phyloP scores from a whole-genome alignment of 2,888 invertebrate genomes.

The Drosophila phalerata region DNA sequence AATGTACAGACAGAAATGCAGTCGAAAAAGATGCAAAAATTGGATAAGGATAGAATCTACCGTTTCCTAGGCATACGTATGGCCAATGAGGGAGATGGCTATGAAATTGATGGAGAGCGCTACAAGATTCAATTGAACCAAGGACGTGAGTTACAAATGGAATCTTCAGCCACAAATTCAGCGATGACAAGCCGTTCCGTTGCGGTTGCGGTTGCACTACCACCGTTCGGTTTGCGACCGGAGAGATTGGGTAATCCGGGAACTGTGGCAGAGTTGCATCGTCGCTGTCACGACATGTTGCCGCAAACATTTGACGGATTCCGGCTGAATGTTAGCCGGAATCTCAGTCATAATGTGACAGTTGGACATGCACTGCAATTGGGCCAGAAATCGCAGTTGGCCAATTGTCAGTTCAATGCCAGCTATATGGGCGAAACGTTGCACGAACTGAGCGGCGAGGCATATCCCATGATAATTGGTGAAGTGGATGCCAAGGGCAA shows the following conservation, averaged over 20 bases:
- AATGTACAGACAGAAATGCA: conserved; percentile 23
- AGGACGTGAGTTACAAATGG: not conserved
- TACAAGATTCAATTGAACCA: conserved; percentile 1
- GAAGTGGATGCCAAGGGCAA: conserved; percentile 43
- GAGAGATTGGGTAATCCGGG: conserved; percentile 39
- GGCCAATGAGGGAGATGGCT: conserved; percentile 48
- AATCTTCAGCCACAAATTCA: not conserved
- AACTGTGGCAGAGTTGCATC: conserved; percentile 39
- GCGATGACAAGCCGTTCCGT: not conserved
- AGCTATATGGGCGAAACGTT: conserved; percentile 22
- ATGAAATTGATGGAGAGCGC: conserved; percentile 3
- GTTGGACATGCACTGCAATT: conserved; percentile 34
- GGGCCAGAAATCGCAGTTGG: conserved; percentile 1
- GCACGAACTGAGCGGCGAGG: conserved; percentile 17
- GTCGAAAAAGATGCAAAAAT: not conserved
- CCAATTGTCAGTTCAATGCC: conserved; percentile 31
- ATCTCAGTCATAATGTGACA: not conserved
- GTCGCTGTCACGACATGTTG: conserved; percentile 26
- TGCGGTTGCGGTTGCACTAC: not conserved
- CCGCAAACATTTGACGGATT: conserved; percentile 49
- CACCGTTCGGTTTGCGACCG: not conserved
- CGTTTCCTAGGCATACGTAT: conserved; percentile 42
- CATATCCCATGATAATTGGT: conserved; percentile 22
- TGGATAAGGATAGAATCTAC: conserved; percentile 31
- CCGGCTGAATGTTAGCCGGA: conserved; percentile 17